Evolutionary conservation across 2,797 vertebrate genomes (phyloP).

Genomic region (Malurus splendens): DNA sequence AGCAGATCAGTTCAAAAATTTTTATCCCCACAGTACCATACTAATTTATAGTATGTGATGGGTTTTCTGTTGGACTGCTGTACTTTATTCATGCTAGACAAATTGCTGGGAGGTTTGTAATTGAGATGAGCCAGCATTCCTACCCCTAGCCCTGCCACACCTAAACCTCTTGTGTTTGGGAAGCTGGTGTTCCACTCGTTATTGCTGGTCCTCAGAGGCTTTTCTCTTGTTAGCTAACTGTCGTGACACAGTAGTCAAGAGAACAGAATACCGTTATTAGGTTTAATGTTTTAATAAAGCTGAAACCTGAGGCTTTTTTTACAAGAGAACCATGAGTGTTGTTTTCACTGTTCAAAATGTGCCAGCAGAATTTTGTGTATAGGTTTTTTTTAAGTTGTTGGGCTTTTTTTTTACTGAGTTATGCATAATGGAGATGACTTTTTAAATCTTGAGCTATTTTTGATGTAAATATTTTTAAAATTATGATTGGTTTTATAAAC

Average conservation of each 20-base stretch:
- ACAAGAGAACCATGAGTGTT: background rate
- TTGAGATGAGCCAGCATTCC: background rate
- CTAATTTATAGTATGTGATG: background rate
- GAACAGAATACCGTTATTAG: background rate
- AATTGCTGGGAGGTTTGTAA: background rate
- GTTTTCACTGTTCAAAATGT: background rate
- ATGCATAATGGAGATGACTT: background rate
- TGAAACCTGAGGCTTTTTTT: background rate
- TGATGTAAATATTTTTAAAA: background rate
- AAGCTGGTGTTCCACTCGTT: background rate
- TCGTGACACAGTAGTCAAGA: background rate
- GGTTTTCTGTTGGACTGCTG: background rate
- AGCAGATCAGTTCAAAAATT: too few species aligned
- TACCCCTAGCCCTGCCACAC: rapidly evolving
- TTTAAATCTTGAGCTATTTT: background rate
- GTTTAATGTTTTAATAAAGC: background rate
- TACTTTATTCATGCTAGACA: rapidly evolving
- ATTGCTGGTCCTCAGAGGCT: background rate
- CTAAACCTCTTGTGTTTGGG: background rate
- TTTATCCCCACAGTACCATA: rapidly evolving
- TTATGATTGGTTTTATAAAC: background rate
- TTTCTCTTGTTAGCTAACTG: background rate
- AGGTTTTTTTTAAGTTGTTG: background rate
- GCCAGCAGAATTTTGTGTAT: background rate
- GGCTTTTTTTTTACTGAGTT: background rate